A percentile compares a stretch with the other conserved stretches of the same genome.
phyloP scores from a whole-genome alignment of 2,888 invertebrate species.

The Macroteleia sp. region DNA sequence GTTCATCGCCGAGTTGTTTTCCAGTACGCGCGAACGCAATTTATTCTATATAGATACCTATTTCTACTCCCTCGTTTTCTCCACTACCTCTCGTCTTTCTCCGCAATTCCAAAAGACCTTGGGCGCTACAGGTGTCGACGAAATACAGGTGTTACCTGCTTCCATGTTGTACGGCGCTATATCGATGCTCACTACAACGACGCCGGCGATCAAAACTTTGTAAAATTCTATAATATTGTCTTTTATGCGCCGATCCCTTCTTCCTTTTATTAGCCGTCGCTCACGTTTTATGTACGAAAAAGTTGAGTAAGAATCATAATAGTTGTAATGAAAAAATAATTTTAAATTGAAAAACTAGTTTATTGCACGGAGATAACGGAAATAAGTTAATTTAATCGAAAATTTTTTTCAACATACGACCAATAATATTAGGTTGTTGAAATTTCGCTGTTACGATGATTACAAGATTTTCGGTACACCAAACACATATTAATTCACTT shows the following conservation, averaged over 20 bases:
- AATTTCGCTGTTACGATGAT: too few species aligned
- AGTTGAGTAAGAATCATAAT: slow-evolving; percentile 24
- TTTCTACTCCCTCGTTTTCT: slow-evolving; percentile 53
- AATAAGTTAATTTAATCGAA: slow-evolving; percentile 21
- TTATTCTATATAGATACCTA: slow-evolving; percentile 65
- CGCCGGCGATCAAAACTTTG: slow-evolving; percentile 48
- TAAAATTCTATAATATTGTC: slow-evolving; percentile 47
- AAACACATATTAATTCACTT: too few species aligned
- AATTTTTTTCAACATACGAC: slow-evolving; percentile 2
- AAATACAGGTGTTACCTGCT: slow-evolving; percentile 76
- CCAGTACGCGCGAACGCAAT: slow-evolving; percentile 75
- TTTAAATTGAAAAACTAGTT: slow-evolving; percentile 42
- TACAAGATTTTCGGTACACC: too few species aligned
- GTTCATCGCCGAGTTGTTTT: slow-evolving; percentile 81
- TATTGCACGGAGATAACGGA: slow-evolving; percentile 3
- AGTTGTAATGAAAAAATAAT: slow-evolving; percentile 27
- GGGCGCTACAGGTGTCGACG: slow-evolving; percentile 82
- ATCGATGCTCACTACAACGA: slow-evolving; percentile 37
- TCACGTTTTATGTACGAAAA: slow-evolving; percentile 24
- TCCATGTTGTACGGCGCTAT: slow-evolving; percentile 57
- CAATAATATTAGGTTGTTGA: background rate
- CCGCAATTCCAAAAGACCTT: slow-evolving; percentile 51
- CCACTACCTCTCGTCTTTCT: slow-evolving; percentile 58
- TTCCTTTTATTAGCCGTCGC: slow-evolving; percentile 32
- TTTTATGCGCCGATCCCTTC: slow-evolving; percentile 44